These are phyloP conservation scores for Octodonta nipae DNA, from an alignment of 2,888 invertebrate species.

Conservation along the genomic window DNA sequence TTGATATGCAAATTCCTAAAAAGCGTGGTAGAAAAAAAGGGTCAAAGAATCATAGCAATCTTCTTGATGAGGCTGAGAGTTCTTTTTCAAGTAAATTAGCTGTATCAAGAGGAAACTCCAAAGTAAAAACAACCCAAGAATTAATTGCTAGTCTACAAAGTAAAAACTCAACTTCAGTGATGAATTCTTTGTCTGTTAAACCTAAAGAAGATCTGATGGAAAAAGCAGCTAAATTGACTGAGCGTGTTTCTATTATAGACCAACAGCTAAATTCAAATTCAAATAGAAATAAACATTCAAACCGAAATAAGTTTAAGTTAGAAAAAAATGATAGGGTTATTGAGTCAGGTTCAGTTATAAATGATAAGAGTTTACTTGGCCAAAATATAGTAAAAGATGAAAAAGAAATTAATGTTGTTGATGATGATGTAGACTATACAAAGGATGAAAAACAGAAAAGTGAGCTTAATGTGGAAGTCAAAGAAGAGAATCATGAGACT, in stretches of 20 bases:
- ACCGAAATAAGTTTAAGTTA: slow-evolving; percentile 19
- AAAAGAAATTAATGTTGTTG: slow-evolving; percentile 19
- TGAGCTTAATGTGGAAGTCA: slow-evolving; percentile 7
- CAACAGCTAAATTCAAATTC: slow-evolving; percentile 33
- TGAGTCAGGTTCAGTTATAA: slow-evolving; percentile 31
- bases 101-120: slow-evolving; percentile 44
- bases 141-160: slow-evolving; percentile 61
- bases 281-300: slow-evolving; percentile 28
- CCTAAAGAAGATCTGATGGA: slow-evolving; percentile 32
- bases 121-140: slow-evolving; percentile 67
- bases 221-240: slow-evolving; percentile 33
- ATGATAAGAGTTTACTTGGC: slow-evolving; percentile 23
- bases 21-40: slow-evolving; percentile 48
- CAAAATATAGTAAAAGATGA: slow-evolving; percentile 20
- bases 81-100: slow-evolving; percentile 44
- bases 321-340: slow-evolving; percentile 22
- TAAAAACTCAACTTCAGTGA: slow-evolving; percentile 19
- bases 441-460: no score
- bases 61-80: slow-evolving; percentile 41
- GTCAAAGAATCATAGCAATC: slow-evolving; percentile 41
- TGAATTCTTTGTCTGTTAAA: slow-evolving; percentile 16
- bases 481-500: slow-evolving; percentile 20
- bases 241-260: slow-evolving; percentile 33
- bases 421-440: slow-evolving; percentile 12
- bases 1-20: slow-evolving; percentile 37